These are phyloP conservation scores for Argynnis bischoffii DNA, from an alignment of 2,888 invertebrate species.

Conservation along the genomic window DNA sequence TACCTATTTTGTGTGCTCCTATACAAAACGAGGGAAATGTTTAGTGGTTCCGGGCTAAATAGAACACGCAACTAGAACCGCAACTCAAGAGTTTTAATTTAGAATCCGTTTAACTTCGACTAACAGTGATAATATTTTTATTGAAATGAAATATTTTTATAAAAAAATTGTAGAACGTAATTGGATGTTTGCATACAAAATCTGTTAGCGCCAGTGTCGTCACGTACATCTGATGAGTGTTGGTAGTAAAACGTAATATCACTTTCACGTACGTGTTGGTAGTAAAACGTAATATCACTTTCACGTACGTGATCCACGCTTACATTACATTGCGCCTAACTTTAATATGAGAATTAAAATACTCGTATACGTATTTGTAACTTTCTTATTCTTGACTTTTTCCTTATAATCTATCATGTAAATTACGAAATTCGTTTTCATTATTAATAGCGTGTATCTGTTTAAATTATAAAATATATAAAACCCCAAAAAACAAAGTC, in stretches of 20 bases:
- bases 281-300: slow-evolving; percentile 80
- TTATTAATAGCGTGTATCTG: background rate
- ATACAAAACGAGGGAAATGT: background rate
- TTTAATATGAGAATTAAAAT: slow-evolving; percentile 48
- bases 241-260: slow-evolving; percentile 81
- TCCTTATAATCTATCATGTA: background rate
- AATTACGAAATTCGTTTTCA: background rate
- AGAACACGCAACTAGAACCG: background rate
- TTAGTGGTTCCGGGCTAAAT: too few relatives aligned
- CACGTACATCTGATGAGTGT: slow-evolving; percentile 75
- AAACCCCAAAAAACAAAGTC: too few relatives aligned
- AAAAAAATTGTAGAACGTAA: slow-evolving; percentile 56
- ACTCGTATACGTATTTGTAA: slow-evolving; percentile 32
- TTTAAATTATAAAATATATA: background rate
- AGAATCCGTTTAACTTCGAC: background rate
- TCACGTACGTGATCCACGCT: slow-evolving; percentile 75
- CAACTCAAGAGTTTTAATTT: too few relatives aligned
- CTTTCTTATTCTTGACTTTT: slow-evolving; percentile 21
- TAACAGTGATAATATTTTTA: background rate
- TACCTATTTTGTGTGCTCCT: background rate
- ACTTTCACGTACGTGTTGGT: slow-evolving; percentile 79
- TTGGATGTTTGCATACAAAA: slow-evolving; percentile 55
- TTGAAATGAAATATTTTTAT: slow-evolving; percentile 48
- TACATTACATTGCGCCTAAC: slow-evolving; percentile 58
- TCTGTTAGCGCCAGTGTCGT: slow-evolving; percentile 80